phyloP scores from a whole-genome alignment of 2,888 invertebrate species.

The Pandemis corylana region DNA sequence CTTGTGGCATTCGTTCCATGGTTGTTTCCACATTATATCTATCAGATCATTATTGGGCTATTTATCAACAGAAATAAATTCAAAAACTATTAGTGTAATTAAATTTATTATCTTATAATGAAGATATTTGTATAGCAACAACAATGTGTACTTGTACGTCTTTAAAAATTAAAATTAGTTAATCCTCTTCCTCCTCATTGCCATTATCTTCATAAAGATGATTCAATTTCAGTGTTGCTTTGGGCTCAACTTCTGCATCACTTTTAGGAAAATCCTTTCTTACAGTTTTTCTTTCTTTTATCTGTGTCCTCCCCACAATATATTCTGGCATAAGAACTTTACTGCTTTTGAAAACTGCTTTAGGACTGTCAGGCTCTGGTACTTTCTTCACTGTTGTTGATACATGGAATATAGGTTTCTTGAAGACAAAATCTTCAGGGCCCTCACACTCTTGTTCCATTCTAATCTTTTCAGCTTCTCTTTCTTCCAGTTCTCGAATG shows the following conservation, averaged over 20 bases:
- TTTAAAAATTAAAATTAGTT: slow-evolving; percentile 6
- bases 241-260: slow-evolving; percentile 52
- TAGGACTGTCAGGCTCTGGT: slow-evolving; percentile 52
- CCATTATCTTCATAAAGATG: slow-evolving; percentile 78
- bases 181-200: slow-evolving; percentile 45
- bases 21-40: no score
- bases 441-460: slow-evolving; percentile 64
- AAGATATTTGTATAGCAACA: no score
- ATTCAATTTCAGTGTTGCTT: slow-evolving; percentile 71
- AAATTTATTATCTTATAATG: no score
- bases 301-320: slow-evolving; percentile 88
- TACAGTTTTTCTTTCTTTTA: slow-evolving; percentile 71
- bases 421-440: slow-evolving; percentile 61
- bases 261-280: slow-evolving; percentile 48
- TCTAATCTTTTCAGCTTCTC: slow-evolving; percentile 57
- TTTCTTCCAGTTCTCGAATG: slow-evolving; percentile 87
- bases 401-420: slow-evolving; percentile 73
- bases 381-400: slow-evolving; percentile 66
- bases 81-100: no score
- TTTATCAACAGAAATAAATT: no score
- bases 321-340: slow-evolving; percentile 94
- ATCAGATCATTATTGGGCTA: no score
- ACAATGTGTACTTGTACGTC: no score
- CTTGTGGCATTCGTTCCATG: no score
- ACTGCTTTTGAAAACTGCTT: slow-evolving; percentile 85